Evolutionary conservation across 2,113 vertebrate genomes (phyloP), one percentile per base, ranked within the genome.

Genomic region (Aptenodytes patagonicus): DNA sequence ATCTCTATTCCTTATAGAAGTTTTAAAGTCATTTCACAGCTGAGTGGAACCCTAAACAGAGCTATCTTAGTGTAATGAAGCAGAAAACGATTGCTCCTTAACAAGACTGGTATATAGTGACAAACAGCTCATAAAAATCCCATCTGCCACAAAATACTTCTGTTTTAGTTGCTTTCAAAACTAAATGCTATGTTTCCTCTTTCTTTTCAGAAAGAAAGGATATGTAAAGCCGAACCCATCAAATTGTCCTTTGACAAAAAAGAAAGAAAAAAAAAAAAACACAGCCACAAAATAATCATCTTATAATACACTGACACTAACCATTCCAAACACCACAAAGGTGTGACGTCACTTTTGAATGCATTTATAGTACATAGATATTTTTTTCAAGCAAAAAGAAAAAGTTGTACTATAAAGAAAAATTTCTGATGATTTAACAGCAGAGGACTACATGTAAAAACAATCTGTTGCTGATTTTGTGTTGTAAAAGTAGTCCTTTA

Each of bases 1-100:
- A 97, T 98, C 96, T 97, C 96, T 97, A 92, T 97, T 98, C 97
- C 97, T 98, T 98, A 98, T 82, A 98, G 97, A 98, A 98, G 89
- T 98, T 98, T 98, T 98, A 98, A 98, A 98, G 97, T 98, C 96
- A 98, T 98, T 98, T 98, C 98, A 98, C 98, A 98, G 98, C 92
- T 98, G 98, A 98, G 97, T 98, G 97, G 87, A 98, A 97, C 84
- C 97, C 97, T 98, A 98, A 98, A 98, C 98, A 98, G 98, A 97
- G 97, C 97, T 97, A 98, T 98, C 98, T 98, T 98, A 96, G 98
- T 96, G 98, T 98, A 98, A 98, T 98, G 98, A 98, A 98, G 98
- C 98, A 97, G 97, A 98, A 98, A 98, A 98, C 54, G 79, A 98
- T 97, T 97, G 95, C 97, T 98, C 97, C 96, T 98, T 98, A 98